Conservation (phyloP, 2,797 vertebrate genomes). For the Karalla daura region DNA sequence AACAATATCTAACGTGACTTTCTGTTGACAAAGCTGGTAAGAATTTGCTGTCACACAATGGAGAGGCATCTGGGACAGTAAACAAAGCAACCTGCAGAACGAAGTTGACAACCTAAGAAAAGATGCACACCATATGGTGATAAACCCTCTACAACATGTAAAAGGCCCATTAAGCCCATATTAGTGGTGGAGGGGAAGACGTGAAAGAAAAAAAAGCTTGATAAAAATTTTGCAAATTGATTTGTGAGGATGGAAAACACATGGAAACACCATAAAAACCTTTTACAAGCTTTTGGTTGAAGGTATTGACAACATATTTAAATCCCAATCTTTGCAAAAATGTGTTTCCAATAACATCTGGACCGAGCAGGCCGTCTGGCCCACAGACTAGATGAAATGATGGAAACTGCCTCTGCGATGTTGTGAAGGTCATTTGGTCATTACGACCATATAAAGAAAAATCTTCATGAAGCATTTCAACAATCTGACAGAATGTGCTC, state of each 20-base stretch:
- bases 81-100: neutral
- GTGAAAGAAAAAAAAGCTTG: neutral
- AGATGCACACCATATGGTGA: neutral
- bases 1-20: neutral
- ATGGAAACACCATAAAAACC: neutral
- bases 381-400: no score
- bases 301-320: neutral
- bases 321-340: neutral
- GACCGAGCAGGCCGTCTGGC: no score
- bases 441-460: no score
- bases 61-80: neutral
- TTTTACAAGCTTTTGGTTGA: neutral
- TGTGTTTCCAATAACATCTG: neutral
- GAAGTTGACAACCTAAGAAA: neutral
- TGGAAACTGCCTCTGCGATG: no score
- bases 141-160: neutral
- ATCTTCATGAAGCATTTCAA: no score
- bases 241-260: neutral
- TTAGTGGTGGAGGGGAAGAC: no score
- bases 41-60: neutral
- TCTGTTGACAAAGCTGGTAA: neutral
- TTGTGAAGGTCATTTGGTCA: no score
- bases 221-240: neutral
- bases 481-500: constrained; percentile 24
- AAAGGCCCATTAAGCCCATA: no score